Base-by-base conservation (phyloP, 2,113 vertebrate genomes). In the Sinocyclocheilus maitianheensis region DNA sequence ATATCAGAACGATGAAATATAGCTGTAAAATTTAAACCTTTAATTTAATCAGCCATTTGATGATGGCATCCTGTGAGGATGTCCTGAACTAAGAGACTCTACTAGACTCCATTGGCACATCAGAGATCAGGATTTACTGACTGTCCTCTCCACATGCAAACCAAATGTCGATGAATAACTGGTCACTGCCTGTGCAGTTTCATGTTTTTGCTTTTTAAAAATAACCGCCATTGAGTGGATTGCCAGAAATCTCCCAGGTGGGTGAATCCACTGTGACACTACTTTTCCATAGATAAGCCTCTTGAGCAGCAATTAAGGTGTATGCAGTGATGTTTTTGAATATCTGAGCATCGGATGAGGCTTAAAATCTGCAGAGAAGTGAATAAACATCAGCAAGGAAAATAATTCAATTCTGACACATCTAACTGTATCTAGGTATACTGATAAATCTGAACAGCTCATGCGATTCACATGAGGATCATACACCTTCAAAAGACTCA, bases 1-100 rank as follows among this genome's bases (percentile, higher is more conserved):
- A 74, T 60, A 55, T 83, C 67, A 71, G 40, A 83, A 72, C 13
- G 67, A 83, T 83, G 67, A 83, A 83, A 83, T 83, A 83, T 58
- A 16, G 30, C 81, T 83, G 69, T 74, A 83, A 83, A 83, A 83
- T 40, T 72, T 55, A 74, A 71, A 83, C 20, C 65, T 74, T 58
- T 74, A 60, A 83, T 83, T 37, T 40, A 58, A 83, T 83, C 51
- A 72, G 30, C 67, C 20, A 51, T 82, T 82, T 82, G 80, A 71
- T 37, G 80, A 77, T 16, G 18, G 40, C 72, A 77, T 48, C 69
- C 78, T 55, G 11, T 63, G 71, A 67, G 63, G 43, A 75, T 78
- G 53, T 34, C 13, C 30, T 51, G 46, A 69, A 60, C 37, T 12
- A 55, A 18, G 75, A 69, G 53, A 18, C 53, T 83, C 53, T 75